Base-by-base conservation (phyloP, 2,797 vertebrate species). In the Picus viridis region DNA sequence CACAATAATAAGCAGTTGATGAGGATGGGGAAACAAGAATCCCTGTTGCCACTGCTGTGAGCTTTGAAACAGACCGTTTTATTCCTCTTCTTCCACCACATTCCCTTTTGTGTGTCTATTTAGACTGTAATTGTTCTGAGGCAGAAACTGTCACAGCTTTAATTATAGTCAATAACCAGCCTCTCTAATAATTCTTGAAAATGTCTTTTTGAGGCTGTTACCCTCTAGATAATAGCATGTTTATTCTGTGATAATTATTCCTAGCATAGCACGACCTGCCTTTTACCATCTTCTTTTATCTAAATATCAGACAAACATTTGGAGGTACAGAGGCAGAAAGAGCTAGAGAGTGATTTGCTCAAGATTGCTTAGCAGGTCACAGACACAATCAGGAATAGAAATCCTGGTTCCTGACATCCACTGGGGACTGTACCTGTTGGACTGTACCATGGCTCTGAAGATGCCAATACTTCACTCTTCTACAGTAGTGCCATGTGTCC, bases 361-460 rank as follows among this genome's bases (percentile, higher is more conserved):
- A 53, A 29, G 67, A 70, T 39, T 53, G 59, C 22, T 58, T 63
- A 22, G 26, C 56, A 84, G 56, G 43, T 81, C 36, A 30, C 36
- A 59, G 61, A 61, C 30, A 45, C n/a, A 64, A 62, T 19, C 36
- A 85, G 57, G n/a, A 81, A 59, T 1, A 61, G 39, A 69, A 76
- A 49, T n/a, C 43, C 14, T 19, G 19, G 22, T n/a, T 86, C 39
- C 43, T 68, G 27, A 76, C 12, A 64, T 23, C 20, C 39, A 45
- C 17, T 8, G 3, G 20, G 30, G n/a, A 45, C 19, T 68, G 34
- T 16, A 58, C 15, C 61, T 68, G 51, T 67, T 47, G 23, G 36
- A 59, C 23, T 0, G 3, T 54, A 51, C 36, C 30, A 32, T 11
- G 2, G 0, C 19, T 22, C 29, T 34, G 36, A n/a, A 13, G 29